A percentile compares a stretch with the other conserved stretches of the same genome.
Conservation (phyloP, 1,140 invertebrate genomes). For the Ceratina japonica region DNA sequence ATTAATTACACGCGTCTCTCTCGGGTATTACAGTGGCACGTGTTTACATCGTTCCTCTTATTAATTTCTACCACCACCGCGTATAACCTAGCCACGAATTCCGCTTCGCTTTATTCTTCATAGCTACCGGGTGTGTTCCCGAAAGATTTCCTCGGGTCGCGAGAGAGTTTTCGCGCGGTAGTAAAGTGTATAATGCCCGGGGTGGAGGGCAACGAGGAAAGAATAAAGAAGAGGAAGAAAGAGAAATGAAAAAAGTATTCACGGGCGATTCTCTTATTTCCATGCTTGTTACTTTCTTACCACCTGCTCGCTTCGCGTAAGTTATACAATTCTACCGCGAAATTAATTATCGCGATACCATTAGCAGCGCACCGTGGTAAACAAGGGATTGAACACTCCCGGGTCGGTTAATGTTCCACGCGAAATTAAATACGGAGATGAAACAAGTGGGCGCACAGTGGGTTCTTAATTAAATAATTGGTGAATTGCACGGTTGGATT, state of each 20-base stretch:
- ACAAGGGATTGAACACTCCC: background rate
- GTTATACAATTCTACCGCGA: slow-evolving; percentile 11
- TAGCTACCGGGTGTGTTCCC: background rate
- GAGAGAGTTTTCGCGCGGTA: background rate
- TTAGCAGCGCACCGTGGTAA: slow-evolving; percentile 46
- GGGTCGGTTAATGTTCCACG: background rate
- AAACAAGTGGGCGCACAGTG: background rate
- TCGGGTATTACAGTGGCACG: background rate
- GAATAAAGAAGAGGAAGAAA: slow-evolving; percentile 4
- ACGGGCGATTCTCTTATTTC: slow-evolving; percentile 44
- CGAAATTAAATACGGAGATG: background rate
- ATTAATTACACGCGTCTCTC: slow-evolving; percentile 29
- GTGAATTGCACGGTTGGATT: background rate
- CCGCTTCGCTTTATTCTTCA: background rate
- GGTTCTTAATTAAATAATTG: slow-evolving; percentile 1
- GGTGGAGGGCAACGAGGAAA: background rate
- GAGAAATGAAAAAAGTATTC: slow-evolving; percentile 13
- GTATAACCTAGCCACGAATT: slow-evolving; percentile 5
- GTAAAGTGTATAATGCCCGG: slow-evolving; percentile 12
- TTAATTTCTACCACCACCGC: slow-evolving; percentile 27
- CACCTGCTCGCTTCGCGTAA: background rate
- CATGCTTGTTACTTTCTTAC: slow-evolving; percentile 32
- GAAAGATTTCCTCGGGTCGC: background rate
- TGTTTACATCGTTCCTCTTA: slow-evolving; percentile 39
- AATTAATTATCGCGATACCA: slow-evolving; percentile 53